Evolutionary conservation across 1,140 invertebrate genomes (phyloP).

Genomic region (Mycetomoellerius zeteki): DNA sequence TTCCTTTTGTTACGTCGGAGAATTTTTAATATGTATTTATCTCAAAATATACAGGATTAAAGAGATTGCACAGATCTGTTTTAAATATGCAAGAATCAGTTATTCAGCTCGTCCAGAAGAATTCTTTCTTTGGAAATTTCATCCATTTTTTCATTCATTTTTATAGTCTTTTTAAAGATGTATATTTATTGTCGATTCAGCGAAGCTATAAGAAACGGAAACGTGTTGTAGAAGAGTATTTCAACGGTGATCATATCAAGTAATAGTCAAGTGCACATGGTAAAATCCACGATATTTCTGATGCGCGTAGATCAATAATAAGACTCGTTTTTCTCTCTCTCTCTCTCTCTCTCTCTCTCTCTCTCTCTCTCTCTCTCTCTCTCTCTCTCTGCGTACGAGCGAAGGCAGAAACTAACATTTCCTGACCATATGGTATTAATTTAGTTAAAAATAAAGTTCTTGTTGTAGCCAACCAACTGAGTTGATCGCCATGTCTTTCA

Average conservation of each 20-base stretch:
- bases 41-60: constrained; percentile 1
- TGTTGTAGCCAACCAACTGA: too few species aligned
- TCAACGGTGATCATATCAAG: constrained; percentile 33
- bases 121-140: neutral
- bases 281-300: constrained; percentile 63
- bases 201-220: neutral
- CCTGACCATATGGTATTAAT: constrained; percentile 42
- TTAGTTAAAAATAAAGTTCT: constrained; percentile 72
- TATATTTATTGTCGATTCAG: neutral
- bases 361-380: neutral
- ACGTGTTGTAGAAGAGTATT: neutral
- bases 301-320: constrained; percentile 68
- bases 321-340: constrained; percentile 35
- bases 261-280: constrained; percentile 51
- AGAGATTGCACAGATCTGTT: neutral
- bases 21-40: constrained; percentile 9
- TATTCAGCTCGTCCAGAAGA: neutral
- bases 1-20: constrained; percentile 1
- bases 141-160: neutral
- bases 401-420: constrained; percentile 64
- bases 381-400: neutral
- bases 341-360: too few species aligned
- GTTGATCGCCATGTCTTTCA: constrained; percentile 19
- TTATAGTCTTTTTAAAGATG: neutral
- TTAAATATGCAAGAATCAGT: neutral